Conservation (phyloP, 2,113 vertebrate genomes). For the Bothrops jararaca region DNA sequence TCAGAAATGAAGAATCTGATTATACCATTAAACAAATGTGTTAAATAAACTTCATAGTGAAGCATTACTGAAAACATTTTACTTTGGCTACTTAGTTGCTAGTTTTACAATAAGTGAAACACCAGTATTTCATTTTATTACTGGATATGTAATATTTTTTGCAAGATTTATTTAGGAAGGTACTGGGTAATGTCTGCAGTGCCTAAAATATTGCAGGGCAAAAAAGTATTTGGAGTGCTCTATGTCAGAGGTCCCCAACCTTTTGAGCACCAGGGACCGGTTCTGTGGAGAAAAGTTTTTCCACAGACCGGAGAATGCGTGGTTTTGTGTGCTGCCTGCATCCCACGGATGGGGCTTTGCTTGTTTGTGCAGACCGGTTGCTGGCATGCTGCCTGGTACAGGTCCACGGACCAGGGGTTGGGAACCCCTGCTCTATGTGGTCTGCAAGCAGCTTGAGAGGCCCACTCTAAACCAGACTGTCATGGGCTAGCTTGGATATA, state of each 20-base stretch:
- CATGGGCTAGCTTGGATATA: background rate
- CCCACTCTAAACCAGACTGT: background rate
- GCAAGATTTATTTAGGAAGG: background rate
- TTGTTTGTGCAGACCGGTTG: no score
- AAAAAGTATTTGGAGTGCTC: background rate
- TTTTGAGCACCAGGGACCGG: no score
- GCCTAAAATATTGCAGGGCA: background rate
- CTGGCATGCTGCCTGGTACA: no score
- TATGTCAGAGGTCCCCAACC: background rate
- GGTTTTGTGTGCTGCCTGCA: no score
- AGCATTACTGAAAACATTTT: background rate
- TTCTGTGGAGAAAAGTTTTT: no score
- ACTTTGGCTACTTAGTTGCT: background rate
- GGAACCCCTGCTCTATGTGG: background rate
- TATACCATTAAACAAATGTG: background rate
- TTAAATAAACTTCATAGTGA: background rate
- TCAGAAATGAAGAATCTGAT: background rate
- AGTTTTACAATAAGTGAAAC: background rate
- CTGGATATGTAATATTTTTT: background rate
- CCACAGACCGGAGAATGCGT: no score
- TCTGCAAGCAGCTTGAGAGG: background rate
- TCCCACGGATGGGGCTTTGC: no score
- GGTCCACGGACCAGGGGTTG: no score
- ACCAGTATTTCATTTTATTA: background rate
- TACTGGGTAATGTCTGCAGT: background rate